Percentiles rank a stretch among this genome's conserved stretches.
phyloP scores from a whole-genome alignment of 2,113 vertebrate genomes.

The Nannobrachium achirus region DNA sequence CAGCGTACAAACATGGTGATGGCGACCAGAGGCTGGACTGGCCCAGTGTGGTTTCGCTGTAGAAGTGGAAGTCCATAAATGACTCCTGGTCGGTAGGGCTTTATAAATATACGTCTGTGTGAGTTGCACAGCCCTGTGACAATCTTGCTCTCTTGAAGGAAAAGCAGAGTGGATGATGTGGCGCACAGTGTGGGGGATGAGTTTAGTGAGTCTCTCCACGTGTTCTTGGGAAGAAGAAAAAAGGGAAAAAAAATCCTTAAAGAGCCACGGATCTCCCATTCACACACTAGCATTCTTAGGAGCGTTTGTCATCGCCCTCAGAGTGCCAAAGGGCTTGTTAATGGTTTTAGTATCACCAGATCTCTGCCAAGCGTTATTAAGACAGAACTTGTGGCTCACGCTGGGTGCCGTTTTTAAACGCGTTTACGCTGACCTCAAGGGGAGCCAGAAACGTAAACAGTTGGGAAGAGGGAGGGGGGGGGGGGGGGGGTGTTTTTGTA shows the following conservation, averaged over 20 bases:
- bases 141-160: conserved; percentile 27
- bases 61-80: conserved; percentile 29
- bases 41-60: conserved; percentile 25
- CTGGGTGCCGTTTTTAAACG: conserved; percentile 41
- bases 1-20: conserved; percentile 42
- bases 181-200: conserved; percentile 46
- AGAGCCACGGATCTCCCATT: conserved; percentile 55
- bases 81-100: background rate
- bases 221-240: conserved; percentile 35
- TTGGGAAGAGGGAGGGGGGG: too few relatives aligned
- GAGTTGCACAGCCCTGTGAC: conserved; percentile 16
- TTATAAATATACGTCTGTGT: conserved; percentile 21
- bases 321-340: conserved; percentile 55
- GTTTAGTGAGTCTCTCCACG: conserved; percentile 45
- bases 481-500: conserved; percentile 44
- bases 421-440: conserved; percentile 40
- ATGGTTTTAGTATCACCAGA: conserved; percentile 49
- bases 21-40: conserved; percentile 25
- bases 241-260: conserved; percentile 31
- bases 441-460: conserved; percentile 46
- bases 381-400: conserved; percentile 29
- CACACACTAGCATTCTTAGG: conserved; percentile 59
- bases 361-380: conserved; percentile 44
- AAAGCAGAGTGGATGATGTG: conserved; percentile 64
- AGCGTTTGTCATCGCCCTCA: conserved; percentile 53